These are phyloP conservation scores for Artibeus jamaicensis DNA, from an alignment of 2,797 vertebrate genomes.

Conservation along the genomic window DNA sequence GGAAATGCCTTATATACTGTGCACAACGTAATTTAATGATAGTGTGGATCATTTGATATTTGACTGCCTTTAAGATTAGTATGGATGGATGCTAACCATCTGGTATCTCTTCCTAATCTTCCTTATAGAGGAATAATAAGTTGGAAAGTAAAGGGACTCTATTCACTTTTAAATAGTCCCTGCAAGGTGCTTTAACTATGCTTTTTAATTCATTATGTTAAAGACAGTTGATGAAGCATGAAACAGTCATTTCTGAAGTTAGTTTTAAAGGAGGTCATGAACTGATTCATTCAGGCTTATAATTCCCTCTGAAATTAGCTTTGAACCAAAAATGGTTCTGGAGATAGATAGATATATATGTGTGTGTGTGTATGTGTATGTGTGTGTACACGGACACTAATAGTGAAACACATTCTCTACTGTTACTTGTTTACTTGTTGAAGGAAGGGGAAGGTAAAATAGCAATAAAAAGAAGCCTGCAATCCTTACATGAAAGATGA, in stretches of 20 bases:
- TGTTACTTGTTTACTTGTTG: neutral
- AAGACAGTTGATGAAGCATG: conserved; percentile 54
- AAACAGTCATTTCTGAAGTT: conserved; percentile 61
- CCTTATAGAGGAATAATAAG: conserved; percentile 47
- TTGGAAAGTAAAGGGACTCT: conserved; percentile 22
- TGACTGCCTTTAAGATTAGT: conserved; percentile 56
- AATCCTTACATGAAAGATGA: neutral
- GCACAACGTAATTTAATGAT: conserved; percentile 45
- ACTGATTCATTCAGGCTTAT: conserved; percentile 38
- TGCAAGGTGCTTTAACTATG: conserved; percentile 56
- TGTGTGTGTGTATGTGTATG: neutral
- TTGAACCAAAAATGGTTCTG: conserved; percentile 15
- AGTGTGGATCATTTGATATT: conserved; percentile 44
- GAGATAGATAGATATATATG: no score
- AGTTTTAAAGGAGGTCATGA: conserved; percentile 56
- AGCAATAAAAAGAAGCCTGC: neutral
- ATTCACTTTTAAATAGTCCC: conserved; percentile 50
- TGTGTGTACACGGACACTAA: neutral
- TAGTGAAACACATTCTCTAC: neutral
- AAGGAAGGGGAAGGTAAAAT: neutral
- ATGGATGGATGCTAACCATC: conserved; percentile 54
- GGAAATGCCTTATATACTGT: conserved; percentile 14
- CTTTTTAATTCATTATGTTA: conserved; percentile 63
- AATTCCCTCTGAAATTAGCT: conserved; percentile 33
- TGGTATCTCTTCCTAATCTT: conserved; percentile 56